Conservation (phyloP, 2,888 invertebrate genomes). For the Gastracanthus pulcherrimus region DNA sequence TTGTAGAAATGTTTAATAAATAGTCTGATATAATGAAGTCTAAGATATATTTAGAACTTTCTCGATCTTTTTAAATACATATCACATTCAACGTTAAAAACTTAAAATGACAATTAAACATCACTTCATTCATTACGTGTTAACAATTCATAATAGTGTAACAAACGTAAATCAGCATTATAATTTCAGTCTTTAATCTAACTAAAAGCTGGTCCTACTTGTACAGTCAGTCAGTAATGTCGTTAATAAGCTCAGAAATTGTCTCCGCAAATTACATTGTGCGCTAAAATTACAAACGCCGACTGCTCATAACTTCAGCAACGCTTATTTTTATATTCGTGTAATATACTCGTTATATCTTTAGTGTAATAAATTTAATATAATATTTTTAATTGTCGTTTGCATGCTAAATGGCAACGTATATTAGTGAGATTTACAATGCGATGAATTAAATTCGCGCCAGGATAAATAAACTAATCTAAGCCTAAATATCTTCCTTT, state of each 20-base stretch:
- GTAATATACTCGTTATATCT: background rate
- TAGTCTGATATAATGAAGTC: too few relatives aligned
- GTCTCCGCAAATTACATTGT: background rate
- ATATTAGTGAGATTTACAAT: background rate
- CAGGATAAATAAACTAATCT: conserved; percentile 29
- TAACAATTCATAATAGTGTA: background rate
- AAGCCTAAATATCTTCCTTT: conserved; percentile 24
- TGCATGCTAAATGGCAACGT: background rate
- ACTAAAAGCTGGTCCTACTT: conserved; percentile 27
- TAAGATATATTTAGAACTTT: too few relatives aligned
- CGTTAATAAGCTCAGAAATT: background rate
- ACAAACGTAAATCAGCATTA: conserved; percentile 10
- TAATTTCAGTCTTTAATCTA: conserved; percentile 14
- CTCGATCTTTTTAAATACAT: too few relatives aligned
- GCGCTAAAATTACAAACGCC: background rate
- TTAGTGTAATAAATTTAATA: too few relatives aligned
- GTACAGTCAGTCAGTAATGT: background rate
- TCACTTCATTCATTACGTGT: too few relatives aligned
- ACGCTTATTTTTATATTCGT: background rate
- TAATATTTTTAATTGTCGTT: too few relatives aligned
- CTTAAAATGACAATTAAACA: too few relatives aligned
- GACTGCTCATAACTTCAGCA: background rate
- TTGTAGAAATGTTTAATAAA: too few relatives aligned
- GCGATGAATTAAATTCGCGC: background rate
- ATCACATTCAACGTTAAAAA: too few relatives aligned